Evolutionary conservation across 1,140 invertebrate genomes (phyloP).

Genomic region (Tetramorium alpestre): DNA sequence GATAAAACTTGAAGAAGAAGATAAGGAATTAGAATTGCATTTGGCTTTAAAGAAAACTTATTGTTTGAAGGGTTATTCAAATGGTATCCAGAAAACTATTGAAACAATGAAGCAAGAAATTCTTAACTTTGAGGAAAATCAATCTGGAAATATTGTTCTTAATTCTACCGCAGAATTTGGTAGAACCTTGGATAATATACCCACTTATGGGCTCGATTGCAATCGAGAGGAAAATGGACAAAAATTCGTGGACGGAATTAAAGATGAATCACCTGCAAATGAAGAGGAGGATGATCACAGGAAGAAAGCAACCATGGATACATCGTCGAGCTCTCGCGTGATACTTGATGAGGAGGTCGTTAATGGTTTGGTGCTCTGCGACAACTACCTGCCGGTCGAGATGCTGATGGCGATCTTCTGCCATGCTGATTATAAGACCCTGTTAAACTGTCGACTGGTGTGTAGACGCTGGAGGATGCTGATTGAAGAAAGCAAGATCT

Average conservation of each 20-base stretch:
- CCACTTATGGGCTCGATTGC: conserved; percentile 95
- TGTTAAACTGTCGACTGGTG: too few relatives aligned
- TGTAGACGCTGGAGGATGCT: too few relatives aligned
- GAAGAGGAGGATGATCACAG: conserved; percentile 83
- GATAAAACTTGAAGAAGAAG: conserved; percentile 89
- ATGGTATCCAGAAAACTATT: conserved; percentile 82
- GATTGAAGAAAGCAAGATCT: too few relatives aligned
- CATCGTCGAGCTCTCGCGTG: too few relatives aligned
- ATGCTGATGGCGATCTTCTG: too few relatives aligned
- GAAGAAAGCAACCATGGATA: too few relatives aligned
- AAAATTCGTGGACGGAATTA: conserved; percentile 89
- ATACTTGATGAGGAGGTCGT: too few relatives aligned
- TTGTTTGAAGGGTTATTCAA: conserved; percentile 88
- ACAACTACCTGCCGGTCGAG: too few relatives aligned
- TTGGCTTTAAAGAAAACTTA: conserved; percentile 91
- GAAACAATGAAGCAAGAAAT: conserved; percentile 83
- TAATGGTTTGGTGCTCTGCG: too few relatives aligned
- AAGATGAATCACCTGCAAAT: conserved; percentile 84
- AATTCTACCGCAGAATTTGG: conserved; percentile 99
- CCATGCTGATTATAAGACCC: too few relatives aligned
- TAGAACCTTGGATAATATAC: conserved; percentile 97
- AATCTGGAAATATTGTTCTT: conserved; percentile 90
- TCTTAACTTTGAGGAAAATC: conserved; percentile 80
- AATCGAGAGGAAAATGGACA: conserved; percentile 94
- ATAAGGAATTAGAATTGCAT: conserved; percentile 90